Conservation (phyloP, 2,113 vertebrate genomes). For the Tachysurus vachellii region DNA sequence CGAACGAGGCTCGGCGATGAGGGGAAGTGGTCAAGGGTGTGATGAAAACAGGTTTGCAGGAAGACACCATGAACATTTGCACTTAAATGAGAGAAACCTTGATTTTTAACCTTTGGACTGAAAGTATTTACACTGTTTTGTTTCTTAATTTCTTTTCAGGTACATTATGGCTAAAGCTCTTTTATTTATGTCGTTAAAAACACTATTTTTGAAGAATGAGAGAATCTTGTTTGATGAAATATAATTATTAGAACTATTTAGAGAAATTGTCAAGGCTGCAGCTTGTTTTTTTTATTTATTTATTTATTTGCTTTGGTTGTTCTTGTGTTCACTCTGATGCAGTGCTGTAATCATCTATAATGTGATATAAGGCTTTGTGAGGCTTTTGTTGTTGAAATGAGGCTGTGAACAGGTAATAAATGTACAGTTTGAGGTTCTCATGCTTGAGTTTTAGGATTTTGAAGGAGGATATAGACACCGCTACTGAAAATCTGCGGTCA, state of each 20-base stretch:
- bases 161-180: not conserved
- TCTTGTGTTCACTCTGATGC: not conserved
- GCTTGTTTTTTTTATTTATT: not conserved
- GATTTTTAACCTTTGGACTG: not conserved
- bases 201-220: not conserved
- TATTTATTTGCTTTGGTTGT: not conserved
- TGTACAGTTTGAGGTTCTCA: slow-evolving; percentile 37
- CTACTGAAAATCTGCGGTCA: too few species aligned
- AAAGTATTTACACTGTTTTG: not conserved
- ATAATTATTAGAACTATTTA: not conserved
- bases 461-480: not conserved
- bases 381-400: slow-evolving; percentile 19
- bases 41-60: not conserved
- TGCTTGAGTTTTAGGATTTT: slow-evolving; percentile 20
- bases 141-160: not conserved
- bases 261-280: not conserved
- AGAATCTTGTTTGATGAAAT: not conserved
- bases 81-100: not conserved
- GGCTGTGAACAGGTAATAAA: slow-evolving; percentile 47
- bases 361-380: slow-evolving; percentile 28
- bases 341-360: slow-evolving; percentile 21
- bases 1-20: not conserved
- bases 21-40: not conserved
- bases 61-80: not conserved
- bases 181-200: not conserved